Evolutionary conservation across 2,797 vertebrate species (phyloP), one percentile per base, ranked within the genome.

Genomic region (Sparidentex hasta): DNA sequence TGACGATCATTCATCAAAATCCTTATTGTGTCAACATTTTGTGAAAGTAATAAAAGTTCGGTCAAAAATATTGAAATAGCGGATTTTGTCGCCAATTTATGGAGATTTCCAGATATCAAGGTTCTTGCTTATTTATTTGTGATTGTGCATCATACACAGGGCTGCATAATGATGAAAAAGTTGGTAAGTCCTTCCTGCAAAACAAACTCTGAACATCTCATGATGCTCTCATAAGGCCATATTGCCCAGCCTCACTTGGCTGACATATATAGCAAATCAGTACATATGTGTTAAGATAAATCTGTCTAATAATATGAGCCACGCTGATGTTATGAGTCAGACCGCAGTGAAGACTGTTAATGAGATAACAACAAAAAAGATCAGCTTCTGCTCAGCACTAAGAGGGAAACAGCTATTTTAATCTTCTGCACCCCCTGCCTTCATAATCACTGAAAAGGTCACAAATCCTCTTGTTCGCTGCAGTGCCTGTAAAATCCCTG

Each of bases 381-480:
- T 5, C 68, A 76, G 33, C 27, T 62, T 75, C 59, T 25, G 20
- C 76, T 59, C 18, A 62, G 48, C 50, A 56, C 27, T 25, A 51
- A 71, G 51, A 64, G 17, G 51, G 58, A 70, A 65, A 63, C 54
- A 76, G 8, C 73, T 46, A 29, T 43, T 74, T 74, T 87, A 87
- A 88, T 87, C 76, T 11, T 25, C 23, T 80, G 3, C 17, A 52
- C 52, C 72, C 58, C 61, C 71, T 33, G 64, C 69, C 9, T 43
- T 65, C 33, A 38, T 74, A 87, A 86, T 84, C 75, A 71, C 74
- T 46, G n/a, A 72, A 87, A 75, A 27, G 55, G 33, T n/a, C 29
- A 65, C 12, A 78, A 87, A 88, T 88, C 78, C 47, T 68, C 69
- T 68, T 81, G 66, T 75, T 78, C 43, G 5, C 66, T 68, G 38